Evolutionary conservation across 2,113 vertebrate genomes (phyloP).

Genomic region (Catharus bicknelli): DNA sequence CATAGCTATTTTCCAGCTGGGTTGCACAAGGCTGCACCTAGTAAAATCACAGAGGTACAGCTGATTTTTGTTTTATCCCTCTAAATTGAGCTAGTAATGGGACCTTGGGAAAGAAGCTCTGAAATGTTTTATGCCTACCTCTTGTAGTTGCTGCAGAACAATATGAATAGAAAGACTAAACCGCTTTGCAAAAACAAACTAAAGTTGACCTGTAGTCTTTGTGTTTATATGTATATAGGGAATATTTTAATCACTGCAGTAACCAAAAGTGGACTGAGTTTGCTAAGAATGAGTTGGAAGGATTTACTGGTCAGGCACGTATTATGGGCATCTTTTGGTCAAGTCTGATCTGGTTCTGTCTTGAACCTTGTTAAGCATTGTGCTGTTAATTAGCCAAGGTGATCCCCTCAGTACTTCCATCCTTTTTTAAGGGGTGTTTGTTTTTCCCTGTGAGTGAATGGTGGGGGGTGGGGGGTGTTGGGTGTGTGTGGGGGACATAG

Average conservation of each 20-base stretch:
- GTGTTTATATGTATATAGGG: conserved; percentile 71
- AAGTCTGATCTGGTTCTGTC: conserved; percentile 76
- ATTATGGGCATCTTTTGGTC: conserved; percentile 73
- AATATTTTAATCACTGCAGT: conserved; percentile 67
- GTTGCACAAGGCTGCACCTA: neutral
- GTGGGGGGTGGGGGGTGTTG: neutral
- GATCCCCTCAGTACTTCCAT: conserved; percentile 60
- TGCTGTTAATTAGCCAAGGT: conserved; percentile 73
- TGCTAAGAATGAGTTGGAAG: conserved; percentile 35
- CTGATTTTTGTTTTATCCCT: neutral
- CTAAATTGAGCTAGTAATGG: neutral
- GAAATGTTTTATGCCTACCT: conserved; percentile 78
- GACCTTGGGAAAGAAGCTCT: conserved; percentile 70
- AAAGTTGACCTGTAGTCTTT: conserved; percentile 54
- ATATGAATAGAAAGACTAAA: conserved; percentile 64
- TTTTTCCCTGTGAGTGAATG: conserved; percentile 64
- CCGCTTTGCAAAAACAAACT: conserved; percentile 65
- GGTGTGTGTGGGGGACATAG: neutral
- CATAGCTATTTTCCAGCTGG: neutral
- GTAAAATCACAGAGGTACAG: neutral
- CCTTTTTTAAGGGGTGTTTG: conserved; percentile 41
- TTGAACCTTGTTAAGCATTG: conserved; percentile 81
- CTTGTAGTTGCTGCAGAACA: conserved; percentile 76
- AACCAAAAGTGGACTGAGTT: conserved; percentile 77
- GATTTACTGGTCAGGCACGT: conserved; percentile 55